These are phyloP conservation scores for Aythya fuligula DNA, from an alignment of 2,797 vertebrate genomes.

Conservation along the genomic window DNA sequence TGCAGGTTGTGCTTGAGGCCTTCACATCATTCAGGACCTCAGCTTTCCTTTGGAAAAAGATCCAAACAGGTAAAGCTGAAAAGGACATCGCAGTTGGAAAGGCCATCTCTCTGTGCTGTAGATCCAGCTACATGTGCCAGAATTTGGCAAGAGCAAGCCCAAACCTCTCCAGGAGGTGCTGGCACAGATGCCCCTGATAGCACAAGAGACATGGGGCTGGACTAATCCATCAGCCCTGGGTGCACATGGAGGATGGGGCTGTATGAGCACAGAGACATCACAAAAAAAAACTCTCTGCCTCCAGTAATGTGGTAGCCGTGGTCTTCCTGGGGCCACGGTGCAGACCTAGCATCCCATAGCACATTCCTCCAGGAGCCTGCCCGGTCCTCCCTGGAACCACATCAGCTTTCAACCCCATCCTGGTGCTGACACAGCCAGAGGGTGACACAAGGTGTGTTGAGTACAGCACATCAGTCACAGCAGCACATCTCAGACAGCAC, in stretches of 20 bases:
- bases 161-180: neutral
- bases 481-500: too few relatives aligned
- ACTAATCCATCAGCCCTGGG: rapidly evolving
- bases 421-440: too few relatives aligned
- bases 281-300: rapidly evolving
- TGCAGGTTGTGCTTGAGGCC: neutral
- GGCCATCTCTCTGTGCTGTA: neutral
- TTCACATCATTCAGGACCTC: neutral
- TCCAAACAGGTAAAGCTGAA: neutral
- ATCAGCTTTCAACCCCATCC: neutral
- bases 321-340: rapidly evolving
- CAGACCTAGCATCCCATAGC: neutral
- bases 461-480: too few relatives aligned
- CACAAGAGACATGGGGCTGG: neutral
- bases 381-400: neutral
- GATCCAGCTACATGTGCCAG: neutral
- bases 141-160: neutral
- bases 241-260: neutral
- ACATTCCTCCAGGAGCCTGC: neutral
- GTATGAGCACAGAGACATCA: neutral
- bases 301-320: neutral
- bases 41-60: neutral
- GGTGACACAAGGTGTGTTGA: too few relatives aligned
- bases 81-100: neutral
- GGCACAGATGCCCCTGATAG: neutral